Evolutionary conservation across 64 coral and sea anemone genomes (phyloP).

Genomic region (Acropora tenuis): DNA sequence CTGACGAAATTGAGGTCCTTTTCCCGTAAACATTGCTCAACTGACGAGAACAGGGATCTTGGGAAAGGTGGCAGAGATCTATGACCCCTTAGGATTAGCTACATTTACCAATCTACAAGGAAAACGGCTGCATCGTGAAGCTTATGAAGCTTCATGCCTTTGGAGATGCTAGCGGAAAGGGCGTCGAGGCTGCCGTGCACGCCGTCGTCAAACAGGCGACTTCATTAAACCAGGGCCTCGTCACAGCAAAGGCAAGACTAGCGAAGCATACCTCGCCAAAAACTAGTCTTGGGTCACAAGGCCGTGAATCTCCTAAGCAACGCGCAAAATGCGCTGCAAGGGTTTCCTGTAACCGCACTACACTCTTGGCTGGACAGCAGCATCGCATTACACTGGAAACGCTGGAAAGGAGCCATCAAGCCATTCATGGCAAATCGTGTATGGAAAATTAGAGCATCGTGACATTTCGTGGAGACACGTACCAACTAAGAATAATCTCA

Average conservation of each 20-base stretch:
- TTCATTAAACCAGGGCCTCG: conserved; percentile 20
- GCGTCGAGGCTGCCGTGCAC: neutral
- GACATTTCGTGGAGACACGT: conserved; percentile 48
- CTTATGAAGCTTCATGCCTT: neutral
- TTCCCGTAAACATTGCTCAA: too few relatives aligned
- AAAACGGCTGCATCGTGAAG: neutral
- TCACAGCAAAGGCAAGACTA: conserved; percentile 27
- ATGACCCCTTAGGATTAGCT: conserved; percentile 18
- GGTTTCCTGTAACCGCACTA: neutral
- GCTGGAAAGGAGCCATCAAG: too few relatives aligned
- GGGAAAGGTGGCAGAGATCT: conserved; percentile 36
- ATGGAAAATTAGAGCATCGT: too few relatives aligned
- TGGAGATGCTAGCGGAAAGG: neutral
- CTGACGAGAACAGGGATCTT: too few relatives aligned
- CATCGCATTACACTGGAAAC: too few relatives aligned
- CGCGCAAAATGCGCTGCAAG: neutral
- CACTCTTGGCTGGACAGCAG: conserved; percentile 45
- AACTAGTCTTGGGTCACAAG: neutral
- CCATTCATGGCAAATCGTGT: too few relatives aligned
- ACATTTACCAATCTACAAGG: conserved; percentile 19
- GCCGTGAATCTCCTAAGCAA: conserved; percentile 6
- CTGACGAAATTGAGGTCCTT: too few relatives aligned
- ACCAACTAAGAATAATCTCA: conserved; percentile 30
- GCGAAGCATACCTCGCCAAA: conserved; percentile 2
- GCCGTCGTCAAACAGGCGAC: conserved; percentile 2